Evolutionary conservation across 2,797 vertebrate genomes (phyloP).

Genomic region (Zonotrichia albicollis): DNA sequence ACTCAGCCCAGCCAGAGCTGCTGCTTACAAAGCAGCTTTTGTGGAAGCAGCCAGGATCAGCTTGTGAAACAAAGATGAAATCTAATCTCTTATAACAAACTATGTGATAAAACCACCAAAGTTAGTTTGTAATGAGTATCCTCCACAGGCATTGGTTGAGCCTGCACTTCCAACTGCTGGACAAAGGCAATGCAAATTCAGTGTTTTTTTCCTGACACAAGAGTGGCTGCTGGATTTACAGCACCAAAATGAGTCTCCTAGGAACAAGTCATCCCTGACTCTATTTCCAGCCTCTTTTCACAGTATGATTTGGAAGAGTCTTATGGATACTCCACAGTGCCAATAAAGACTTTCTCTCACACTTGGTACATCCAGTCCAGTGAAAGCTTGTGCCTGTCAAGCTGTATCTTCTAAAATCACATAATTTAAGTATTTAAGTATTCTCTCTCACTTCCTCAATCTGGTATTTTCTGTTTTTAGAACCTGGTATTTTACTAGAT

Average conservation of each 20-base stretch:
- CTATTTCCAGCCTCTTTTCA: not conserved
- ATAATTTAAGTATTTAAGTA: not conserved
- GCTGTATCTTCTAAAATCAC: not conserved
- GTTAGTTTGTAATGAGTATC: not conserved
- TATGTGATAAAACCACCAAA: not conserved
- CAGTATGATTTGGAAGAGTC: not conserved
- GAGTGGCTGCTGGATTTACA: not conserved
- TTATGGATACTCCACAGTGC: not conserved
- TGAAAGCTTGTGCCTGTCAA: not conserved
- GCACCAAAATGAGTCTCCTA: not conserved
- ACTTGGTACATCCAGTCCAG: not conserved
- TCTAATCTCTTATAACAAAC: not conserved
- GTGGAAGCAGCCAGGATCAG: not conserved
- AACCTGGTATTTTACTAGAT: not conserved
- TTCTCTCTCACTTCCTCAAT: not conserved
- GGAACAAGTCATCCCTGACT: not conserved
- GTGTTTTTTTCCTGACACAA: not conserved
- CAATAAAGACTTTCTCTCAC: not conserved
- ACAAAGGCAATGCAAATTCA: not conserved
- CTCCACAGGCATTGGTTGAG: not conserved
- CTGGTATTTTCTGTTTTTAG: not conserved
- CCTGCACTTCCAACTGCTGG: not conserved
- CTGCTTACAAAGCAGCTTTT: not conserved
- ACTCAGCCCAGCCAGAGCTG: not conserved
- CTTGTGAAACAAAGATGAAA: not conserved